phyloP scores from a whole-genome alignment of 2,888 invertebrate species.

The Hanleya hanleyi region DNA sequence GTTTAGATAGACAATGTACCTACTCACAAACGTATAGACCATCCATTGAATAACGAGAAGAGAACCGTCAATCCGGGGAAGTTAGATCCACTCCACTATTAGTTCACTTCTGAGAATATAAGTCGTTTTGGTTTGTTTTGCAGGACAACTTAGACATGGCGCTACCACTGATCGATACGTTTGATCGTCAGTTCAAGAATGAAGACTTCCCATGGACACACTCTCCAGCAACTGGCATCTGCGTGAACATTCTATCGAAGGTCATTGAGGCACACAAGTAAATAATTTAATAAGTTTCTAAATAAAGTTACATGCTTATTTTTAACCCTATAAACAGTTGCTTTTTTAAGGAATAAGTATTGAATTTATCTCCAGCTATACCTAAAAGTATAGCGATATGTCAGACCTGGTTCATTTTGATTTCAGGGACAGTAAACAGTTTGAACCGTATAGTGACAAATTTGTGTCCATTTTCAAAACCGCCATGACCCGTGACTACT shows the following conservation, averaged over 20 bases:
- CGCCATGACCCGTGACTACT: constrained; percentile 27
- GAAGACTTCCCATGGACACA: constrained; percentile 5
- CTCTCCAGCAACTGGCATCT: neutral
- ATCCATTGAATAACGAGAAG: no score
- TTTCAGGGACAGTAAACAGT: constrained; percentile 36
- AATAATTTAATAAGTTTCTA: no score
- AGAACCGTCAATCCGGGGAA: no score
- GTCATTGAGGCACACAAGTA: neutral
- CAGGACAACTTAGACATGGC: neutral
- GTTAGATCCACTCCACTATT: neutral
- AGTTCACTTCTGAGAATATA: neutral
- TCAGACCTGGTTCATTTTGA: no score
- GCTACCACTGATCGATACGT: neutral
- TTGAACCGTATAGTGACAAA: constrained; percentile 29
- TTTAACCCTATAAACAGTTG: no score
- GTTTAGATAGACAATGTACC: no score
- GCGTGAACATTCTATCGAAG: neutral
- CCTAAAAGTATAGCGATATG: no score
- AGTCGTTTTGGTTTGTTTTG: neutral
- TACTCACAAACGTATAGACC: no score
- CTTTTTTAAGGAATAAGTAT: no score
- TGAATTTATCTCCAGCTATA: no score
- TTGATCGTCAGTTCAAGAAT: neutral
- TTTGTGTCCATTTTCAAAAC: constrained; percentile 35
- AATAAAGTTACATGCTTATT: no score